Base-by-base conservation (phyloP, 64 coral and sea anemone species). In the Porites australiensis region DNA sequence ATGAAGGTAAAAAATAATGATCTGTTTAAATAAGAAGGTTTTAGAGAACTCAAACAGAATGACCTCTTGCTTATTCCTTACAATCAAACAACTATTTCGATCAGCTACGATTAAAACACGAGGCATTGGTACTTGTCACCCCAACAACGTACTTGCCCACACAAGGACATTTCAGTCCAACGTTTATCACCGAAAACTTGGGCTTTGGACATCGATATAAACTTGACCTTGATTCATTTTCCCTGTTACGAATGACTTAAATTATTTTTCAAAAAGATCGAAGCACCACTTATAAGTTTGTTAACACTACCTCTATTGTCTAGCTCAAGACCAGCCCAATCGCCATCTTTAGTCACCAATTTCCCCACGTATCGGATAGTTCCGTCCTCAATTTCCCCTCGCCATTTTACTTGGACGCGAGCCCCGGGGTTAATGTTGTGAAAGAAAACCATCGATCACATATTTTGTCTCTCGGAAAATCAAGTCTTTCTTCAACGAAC, bases 301-400 rank as follows among this genome's bases (percentile, higher is more conserved):
- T 45, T 13, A 54, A 48, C 22, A 75, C 14, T 59, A 96, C 98
- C 98, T 99, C 72, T 60, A 54, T 95, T 77, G 74, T 99, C 98
- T 50, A 99, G 50, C 44, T 99, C 98, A 5, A 99, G 65, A 4
- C 98, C 98, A 69, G 96, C 86, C 98, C 98, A 99, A 51, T 96
- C 94, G 58, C 98, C 98, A 66, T 84, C 47, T 70, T 86, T 83
- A 5, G 94, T 77, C 12, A 99, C 91, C 11, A 99, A 84, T 13
- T 69, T 81, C n/a, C 98, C 98, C 15, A 91, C 93, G 52, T 96
- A 99, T 59, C 94, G 76, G 19, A 99, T 92, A 3, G 88, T 96
- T n/a, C 98, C 98, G 62, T 88, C 61, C 49, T 90, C 80, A 68
- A 99, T 89, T 18, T 96, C 88, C 89, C 98, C 98, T 77, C 88